Conservation (phyloP, 2,113 vertebrate genomes). For the Cavia porcellus region DNA sequence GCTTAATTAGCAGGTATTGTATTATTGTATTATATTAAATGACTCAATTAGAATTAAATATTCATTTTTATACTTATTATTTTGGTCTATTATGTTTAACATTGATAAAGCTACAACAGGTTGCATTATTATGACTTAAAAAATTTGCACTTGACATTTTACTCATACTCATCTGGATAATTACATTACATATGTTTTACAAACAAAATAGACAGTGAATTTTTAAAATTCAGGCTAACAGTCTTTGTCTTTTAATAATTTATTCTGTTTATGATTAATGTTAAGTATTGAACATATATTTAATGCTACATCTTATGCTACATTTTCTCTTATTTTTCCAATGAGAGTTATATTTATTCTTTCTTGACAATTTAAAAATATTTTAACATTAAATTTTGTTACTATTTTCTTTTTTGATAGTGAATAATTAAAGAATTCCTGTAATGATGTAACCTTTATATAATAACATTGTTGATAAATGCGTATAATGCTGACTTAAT, state of each 20-base stretch:
- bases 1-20: not conserved
- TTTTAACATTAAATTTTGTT: not conserved
- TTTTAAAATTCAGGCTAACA: not conserved
- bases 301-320: not conserved
- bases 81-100: not conserved
- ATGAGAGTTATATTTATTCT: not conserved
- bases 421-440: not conserved
- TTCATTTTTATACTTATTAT: not conserved
- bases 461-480: not conserved
- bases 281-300: not conserved
- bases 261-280: not conserved
- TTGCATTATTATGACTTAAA: not conserved
- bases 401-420: not conserved
- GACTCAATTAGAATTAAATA: not conserved
- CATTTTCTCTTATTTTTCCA: not conserved
- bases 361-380: not conserved
- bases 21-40: not conserved
- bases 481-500: not conserved
- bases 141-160: not conserved
- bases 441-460: not conserved
- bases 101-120: not conserved
- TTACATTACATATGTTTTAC: not conserved
- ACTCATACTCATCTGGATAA: not conserved
- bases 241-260: not conserved
- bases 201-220: not conserved